Evolutionary conservation across 2,113 vertebrate genomes (phyloP).

Genomic region (Rafetus swinhoei): DNA sequence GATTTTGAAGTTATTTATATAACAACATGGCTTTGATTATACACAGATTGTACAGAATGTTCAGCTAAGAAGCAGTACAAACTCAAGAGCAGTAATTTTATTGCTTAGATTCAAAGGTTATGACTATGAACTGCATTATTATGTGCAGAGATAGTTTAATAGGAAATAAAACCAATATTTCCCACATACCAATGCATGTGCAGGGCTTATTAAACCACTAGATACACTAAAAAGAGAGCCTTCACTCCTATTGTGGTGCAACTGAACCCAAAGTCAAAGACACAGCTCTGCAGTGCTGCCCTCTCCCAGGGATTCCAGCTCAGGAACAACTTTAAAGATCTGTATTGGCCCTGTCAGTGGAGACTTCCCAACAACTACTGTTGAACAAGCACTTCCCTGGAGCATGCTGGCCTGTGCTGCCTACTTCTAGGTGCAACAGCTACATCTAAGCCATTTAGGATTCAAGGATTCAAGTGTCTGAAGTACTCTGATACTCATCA

Average conservation of each 20-base stretch:
- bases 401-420: background rate
- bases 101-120: background rate
- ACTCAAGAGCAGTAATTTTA: slow-evolving; percentile 1
- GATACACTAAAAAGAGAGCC: background rate
- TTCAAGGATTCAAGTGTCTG: background rate
- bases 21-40: background rate
- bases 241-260: background rate
- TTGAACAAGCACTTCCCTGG: background rate
- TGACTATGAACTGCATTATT: background rate
- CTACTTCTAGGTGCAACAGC: background rate
- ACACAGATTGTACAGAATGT: background rate
- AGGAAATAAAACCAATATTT: background rate
- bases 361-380: background rate
- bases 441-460: background rate
- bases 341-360: background rate
- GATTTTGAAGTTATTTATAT: slow-evolving; percentile 34
- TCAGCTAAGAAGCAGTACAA: slow-evolving; percentile 25
- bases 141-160: background rate
- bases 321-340: background rate
- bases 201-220: background rate
- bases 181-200: background rate
- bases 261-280: background rate
- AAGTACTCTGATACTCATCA: background rate
- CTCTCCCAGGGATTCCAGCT: background rate
- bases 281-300: background rate